Base-by-base conservation (phyloP, 2,113 vertebrate genomes). In the Odontesthes bonariensis region DNA sequence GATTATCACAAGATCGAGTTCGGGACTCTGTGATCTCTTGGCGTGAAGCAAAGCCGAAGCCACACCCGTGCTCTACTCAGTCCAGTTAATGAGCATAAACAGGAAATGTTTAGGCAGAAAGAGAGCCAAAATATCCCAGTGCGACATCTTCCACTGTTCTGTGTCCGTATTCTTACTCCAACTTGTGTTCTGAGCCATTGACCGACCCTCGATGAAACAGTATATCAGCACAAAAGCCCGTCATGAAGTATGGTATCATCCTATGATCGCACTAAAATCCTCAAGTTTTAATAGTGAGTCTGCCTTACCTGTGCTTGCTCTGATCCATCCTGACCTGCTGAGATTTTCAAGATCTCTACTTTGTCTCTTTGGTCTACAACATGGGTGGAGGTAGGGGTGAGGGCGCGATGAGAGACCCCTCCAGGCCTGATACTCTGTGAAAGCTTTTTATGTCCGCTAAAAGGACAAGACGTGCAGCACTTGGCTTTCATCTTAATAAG, bases 371-470 rank as follows among this genome's bases (percentile, higher is more conserved):
- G 44, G 46, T 57, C 57, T 55, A 17, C 53, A 61, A 54, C 35
- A 82, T 49, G 27, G 27, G 27, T 27, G 27, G 27, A 3, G 3
- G 27, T 27, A 2, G 27, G 27, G 23, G 12, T 35, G 61, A 44
- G 69, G 32, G 27, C 27, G 46, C n/a, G 16, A 17, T 2, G 23
- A 69, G 62, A 56, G 55, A 40, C 61, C 60, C 51, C 85, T 71
- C 44, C 33, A 65, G 87, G 83, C 60, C 59, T 17, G 42, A 14
- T 78, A 44, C 71, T 63, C 55, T 86, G 69, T 89, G 85, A 93
- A 86, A 83, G 90, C 77, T 86, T 93, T 91, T 89, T 79, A 87
- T 86, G 83, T 87, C 57, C 56, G 20, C 74, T 83, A 76, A 80
- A 89, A 77, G 85, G 83, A 71, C 8, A 17, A 5, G 31, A 63